Base-by-base conservation (phyloP, 92 coral and sea anemone species). In the Palythoa heliodiscus region DNA sequence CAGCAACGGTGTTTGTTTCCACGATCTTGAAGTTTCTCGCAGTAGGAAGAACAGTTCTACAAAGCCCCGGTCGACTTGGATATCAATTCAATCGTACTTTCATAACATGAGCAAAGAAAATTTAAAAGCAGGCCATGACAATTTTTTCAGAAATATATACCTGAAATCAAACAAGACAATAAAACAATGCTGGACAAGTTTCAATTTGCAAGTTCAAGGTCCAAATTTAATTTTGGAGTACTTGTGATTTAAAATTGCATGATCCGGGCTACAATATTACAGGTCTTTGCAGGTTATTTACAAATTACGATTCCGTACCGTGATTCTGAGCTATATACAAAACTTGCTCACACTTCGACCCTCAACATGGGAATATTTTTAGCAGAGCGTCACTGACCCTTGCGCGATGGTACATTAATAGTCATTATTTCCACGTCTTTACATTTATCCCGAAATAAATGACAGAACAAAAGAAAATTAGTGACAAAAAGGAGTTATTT, bases 401-500 rank as follows among this genome's bases (percentile, higher is more conserved):
- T 66, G 24, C 63, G 25, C 55, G 84, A 80, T 64, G 64, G 40
- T n/a, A 13, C 20, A 64, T 61, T 79, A 79, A 79, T 40, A 63
- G 39, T 73, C 72, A 80, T 80, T 80, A 64, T 80, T 79, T 22
- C 61, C 40, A 73, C 77, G 48, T 70, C 54, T 69, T 64, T 83
- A 70, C 83, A 87, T 77, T 77, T 70, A 76, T 57, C 72, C 71
- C 71, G 70, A 68, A 82, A 84, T 75, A 91, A 86, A 87, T 67
- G 87, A 24, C 25, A 14, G 37, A 76, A 83, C 92, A 91, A 91
- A 93, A 78, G 84, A 74, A 76, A 88, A 86, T 91, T 78, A 86
- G 84, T 39, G 70, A 81, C 73, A 83, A 87, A 88, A 89, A 71
- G 73, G 83, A 86, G 71, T 87, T 72, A 88, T 81, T 91, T 80